These are phyloP conservation scores for Pammene aurita DNA, from an alignment of 2,888 invertebrate species.

Conservation along the genomic window DNA sequence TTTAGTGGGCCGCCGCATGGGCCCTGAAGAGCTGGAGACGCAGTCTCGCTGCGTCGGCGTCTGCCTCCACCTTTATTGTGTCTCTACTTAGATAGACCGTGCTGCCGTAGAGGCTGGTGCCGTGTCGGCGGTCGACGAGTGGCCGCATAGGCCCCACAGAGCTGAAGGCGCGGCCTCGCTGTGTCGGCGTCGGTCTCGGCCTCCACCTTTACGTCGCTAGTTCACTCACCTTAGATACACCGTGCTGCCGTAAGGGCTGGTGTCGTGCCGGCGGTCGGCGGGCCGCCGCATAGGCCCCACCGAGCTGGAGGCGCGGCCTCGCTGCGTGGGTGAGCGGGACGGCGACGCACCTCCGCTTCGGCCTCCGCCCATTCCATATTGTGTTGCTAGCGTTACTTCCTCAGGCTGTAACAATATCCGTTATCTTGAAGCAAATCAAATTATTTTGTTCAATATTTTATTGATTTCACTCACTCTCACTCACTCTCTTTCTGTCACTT, in stretches of 20 bases:
- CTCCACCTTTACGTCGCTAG: constrained; percentile 48
- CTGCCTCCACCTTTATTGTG: constrained; percentile 49
- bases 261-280: constrained; percentile 91
- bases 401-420: constrained; percentile 64
- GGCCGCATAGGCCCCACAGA: constrained; percentile 88
- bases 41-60: constrained; percentile 63
- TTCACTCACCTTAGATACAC: constrained; percentile 82
- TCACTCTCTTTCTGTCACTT: too few relatives aligned
- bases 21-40: constrained; percentile 84
- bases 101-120: constrained; percentile 92
- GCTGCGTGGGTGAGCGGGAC: constrained; percentile 68
- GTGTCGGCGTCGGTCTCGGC: constrained; percentile 53
- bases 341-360: constrained; percentile 73
- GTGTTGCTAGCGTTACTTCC: constrained; percentile 68
- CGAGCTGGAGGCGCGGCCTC: constrained; percentile 74
- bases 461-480: too few relatives aligned
- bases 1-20: too few relatives aligned
- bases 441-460: too few relatives aligned
- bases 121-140: constrained; percentile 89
- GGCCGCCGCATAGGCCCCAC: constrained; percentile 92
- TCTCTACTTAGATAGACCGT: constrained; percentile 62
- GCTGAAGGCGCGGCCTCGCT: constrained; percentile 59
- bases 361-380: constrained; percentile 69
- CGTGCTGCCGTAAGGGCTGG: constrained; percentile 91
- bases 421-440: neutral